Conservation (phyloP, 2,113 vertebrate species). For the Lichenostomus cassidix region DNA sequence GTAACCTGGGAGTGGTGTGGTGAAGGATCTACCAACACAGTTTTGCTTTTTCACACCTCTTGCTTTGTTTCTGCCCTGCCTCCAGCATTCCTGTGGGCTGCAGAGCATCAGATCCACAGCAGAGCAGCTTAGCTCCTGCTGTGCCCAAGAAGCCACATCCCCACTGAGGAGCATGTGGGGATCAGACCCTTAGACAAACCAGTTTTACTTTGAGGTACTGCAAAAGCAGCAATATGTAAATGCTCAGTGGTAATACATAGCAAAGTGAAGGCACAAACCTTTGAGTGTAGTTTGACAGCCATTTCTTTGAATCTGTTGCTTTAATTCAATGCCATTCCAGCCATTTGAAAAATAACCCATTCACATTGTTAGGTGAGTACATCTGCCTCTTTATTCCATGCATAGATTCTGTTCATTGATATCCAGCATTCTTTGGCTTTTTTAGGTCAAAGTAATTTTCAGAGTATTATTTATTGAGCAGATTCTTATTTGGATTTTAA, state of each 20-base stretch:
- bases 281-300: background rate
- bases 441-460: background rate
- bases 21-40: background rate
- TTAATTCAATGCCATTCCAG: background rate
- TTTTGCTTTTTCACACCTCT: background rate
- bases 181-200: background rate
- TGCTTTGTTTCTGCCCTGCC: background rate
- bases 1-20: background rate
- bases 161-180: accelerated
- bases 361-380: background rate
- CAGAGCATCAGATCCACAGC: background rate
- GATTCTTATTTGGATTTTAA: background rate
- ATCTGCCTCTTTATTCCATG: background rate
- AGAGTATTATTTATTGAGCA: background rate
- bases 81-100: background rate
- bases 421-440: background rate
- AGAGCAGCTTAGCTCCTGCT: background rate
- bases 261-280: background rate
- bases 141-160: background rate
- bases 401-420: background rate
- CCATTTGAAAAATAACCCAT: background rate
- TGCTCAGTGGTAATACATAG: background rate
- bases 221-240: background rate
- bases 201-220: background rate
- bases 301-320: background rate